Conservation (phyloP, 2,888 invertebrate genomes). For the Apomyelois bistriatella region DNA sequence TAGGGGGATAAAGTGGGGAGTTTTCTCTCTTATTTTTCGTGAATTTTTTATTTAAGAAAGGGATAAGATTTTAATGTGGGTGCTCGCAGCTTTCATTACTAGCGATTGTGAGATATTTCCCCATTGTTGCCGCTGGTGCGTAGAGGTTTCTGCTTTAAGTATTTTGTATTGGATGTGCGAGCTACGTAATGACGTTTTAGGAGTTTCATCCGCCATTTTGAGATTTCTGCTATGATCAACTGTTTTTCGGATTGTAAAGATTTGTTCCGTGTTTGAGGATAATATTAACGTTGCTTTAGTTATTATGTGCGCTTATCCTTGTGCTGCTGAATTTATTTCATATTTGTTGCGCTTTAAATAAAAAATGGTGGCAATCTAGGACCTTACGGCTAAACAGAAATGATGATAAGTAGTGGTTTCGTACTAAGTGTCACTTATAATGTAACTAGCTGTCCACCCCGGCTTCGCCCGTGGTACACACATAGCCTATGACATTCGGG, state of each 20-base stretch:
- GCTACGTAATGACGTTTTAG: slow-evolving; percentile 63
- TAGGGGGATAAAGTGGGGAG: slow-evolving; percentile 71
- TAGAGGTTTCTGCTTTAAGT: slow-evolving; percentile 75
- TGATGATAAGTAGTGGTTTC: too few relatives aligned
- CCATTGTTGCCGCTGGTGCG: slow-evolving; percentile 72
- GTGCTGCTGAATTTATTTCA: background rate
- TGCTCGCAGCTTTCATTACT: slow-evolving; percentile 73
- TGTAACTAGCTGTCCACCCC: too few relatives aligned
- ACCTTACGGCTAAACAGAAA: too few relatives aligned
- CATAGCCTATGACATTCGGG: too few relatives aligned
- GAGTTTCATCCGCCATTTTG: slow-evolving; percentile 40
- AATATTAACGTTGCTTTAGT: slow-evolving; percentile 4
- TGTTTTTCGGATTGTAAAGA: slow-evolving; percentile 25
- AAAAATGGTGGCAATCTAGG: too few relatives aligned
- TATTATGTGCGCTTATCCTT: background rate
- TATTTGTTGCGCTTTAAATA: too few relatives aligned
- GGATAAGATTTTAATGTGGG: slow-evolving; percentile 80
- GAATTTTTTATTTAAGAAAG: slow-evolving; percentile 80
- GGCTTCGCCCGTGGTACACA: too few relatives aligned
- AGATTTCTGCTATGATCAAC: slow-evolving; percentile 31
- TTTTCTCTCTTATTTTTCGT: slow-evolving; percentile 75
- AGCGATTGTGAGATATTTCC: slow-evolving; percentile 67
- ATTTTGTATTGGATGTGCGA: slow-evolving; percentile 64
- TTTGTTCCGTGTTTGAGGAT: slow-evolving; percentile 19
- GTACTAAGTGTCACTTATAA: too few relatives aligned